Evolutionary conservation across 2,113 vertebrate genomes (phyloP).

Genomic region (Pelvicachromis taeniatus): DNA sequence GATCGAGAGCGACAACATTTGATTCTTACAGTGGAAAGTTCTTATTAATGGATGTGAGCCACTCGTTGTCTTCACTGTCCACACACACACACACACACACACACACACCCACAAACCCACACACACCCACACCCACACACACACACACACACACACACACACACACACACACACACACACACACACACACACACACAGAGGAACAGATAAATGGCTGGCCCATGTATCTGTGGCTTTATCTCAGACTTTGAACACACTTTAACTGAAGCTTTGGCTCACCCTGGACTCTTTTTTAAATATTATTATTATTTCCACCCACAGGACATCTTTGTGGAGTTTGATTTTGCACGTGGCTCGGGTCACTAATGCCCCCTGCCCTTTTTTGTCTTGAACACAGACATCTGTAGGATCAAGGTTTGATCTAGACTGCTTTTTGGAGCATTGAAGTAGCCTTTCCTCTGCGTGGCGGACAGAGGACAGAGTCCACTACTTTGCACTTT

Average conservation of each 20-base stretch:
- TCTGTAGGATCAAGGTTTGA: background rate
- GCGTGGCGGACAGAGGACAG: constrained; percentile 43
- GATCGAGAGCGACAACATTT: too few species aligned
- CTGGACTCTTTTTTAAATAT: background rate
- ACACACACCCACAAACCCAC: too few species aligned
- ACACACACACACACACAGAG: too few species aligned
- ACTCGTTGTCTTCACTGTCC: too few species aligned
- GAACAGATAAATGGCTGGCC: constrained; percentile 56
- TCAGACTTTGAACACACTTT: constrained; percentile 16
- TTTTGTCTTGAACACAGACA: background rate
- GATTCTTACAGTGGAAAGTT: too few species aligned
- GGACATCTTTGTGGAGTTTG: constrained; percentile 27
- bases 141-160: too few species aligned
- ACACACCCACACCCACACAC: too few species aligned
- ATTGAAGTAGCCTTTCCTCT: constrained; percentile 52
- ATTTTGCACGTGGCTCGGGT: constrained; percentile 52
- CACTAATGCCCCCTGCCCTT: background rate
- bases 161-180: too few species aligned
- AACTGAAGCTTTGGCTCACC: constrained; percentile 37
- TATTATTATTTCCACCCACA: background rate
- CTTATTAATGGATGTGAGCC: too few species aligned
- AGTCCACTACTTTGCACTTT: constrained; percentile 72
- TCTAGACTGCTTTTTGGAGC: constrained; percentile 26
- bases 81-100: too few species aligned
- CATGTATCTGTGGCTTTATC: constrained; percentile 6